A percentile compares a stretch with the other conserved stretches of the same genome.
phyloP scores from a whole-genome alignment of 2,888 invertebrate genomes.

The Dasypolia templi region DNA sequence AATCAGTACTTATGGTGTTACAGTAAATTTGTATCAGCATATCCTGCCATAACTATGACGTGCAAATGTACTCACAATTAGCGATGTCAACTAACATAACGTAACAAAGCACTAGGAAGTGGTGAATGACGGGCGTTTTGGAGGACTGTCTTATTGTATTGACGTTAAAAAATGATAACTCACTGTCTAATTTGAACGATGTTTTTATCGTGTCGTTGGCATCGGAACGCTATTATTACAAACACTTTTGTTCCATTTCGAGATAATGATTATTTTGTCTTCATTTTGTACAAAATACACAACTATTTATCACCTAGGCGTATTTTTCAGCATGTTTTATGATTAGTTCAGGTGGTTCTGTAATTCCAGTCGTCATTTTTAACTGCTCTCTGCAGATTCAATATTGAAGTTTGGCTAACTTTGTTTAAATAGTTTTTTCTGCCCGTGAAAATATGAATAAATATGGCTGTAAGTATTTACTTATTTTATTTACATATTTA shows the following conservation, averaged over 20 bases:
- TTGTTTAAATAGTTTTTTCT: constrained; percentile 20
- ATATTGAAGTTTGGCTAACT: constrained; percentile 31
- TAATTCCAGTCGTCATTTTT: constrained; percentile 14
- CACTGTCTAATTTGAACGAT: neutral
- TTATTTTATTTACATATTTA: constrained; percentile 3
- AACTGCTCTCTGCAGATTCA: constrained; percentile 24
- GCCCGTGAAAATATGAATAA: constrained; percentile 14
- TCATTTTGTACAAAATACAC: neutral
- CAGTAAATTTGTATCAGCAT: too few relatives aligned
- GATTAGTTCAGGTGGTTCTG: too few relatives aligned
- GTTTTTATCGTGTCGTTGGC: neutral
- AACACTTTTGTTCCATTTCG: neutral
- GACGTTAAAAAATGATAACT: too few relatives aligned
- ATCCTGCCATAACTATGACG: too few relatives aligned
- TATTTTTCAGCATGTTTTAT: neutral
- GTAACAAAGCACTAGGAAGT: neutral
- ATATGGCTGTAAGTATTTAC: neutral
- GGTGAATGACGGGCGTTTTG: neutral
- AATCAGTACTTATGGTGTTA: too few relatives aligned
- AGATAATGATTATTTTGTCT: neutral
- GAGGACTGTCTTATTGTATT: neutral
- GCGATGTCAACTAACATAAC: too few relatives aligned
- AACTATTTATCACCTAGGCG: too few relatives aligned
- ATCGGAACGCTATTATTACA: neutral
- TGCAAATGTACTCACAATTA: too few relatives aligned